Percentiles rank a stretch among this genome's conserved stretches.
Evolutionary conservation across 2,888 invertebrate genomes (phyloP).

Genomic region (Pammene aurita): DNA sequence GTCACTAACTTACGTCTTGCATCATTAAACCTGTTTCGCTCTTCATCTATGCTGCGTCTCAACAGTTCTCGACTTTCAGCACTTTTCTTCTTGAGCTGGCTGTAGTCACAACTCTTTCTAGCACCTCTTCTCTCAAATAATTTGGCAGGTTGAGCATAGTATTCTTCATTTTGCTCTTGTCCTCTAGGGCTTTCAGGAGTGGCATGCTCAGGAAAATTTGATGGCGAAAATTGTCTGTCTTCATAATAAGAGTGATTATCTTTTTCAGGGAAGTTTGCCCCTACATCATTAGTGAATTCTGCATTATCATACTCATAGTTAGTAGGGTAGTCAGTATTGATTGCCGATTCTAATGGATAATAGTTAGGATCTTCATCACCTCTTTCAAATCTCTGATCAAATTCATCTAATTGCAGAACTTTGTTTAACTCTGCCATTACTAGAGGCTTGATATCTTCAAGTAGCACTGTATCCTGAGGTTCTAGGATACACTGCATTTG

Average conservation of each 20-base stretch:
- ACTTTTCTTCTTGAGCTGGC: constrained; percentile 43
- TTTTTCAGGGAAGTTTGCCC: constrained; percentile 4
- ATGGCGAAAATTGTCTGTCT: constrained; percentile 16
- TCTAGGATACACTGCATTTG: constrained; percentile 84
- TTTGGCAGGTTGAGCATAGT: constrained; percentile 46
- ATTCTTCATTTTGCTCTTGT: constrained; percentile 7
- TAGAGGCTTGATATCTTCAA: constrained; percentile 83
- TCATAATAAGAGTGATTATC: constrained; percentile 24
- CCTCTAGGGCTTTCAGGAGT: constrained; percentile 30
- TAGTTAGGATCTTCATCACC: constrained; percentile 48
- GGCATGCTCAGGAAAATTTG: constrained; percentile 20
- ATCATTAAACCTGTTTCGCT: constrained; percentile 46
- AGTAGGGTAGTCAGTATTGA: constrained; percentile 20
- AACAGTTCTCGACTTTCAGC: constrained; percentile 45
- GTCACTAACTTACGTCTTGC: constrained; percentile 46
- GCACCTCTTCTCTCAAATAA: constrained; percentile 59
- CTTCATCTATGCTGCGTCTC: constrained; percentile 45
- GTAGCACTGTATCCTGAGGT: constrained; percentile 81
- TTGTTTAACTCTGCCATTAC: constrained; percentile 84
- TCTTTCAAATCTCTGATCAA: constrained; percentile 57
- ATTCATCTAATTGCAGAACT: constrained; percentile 76
- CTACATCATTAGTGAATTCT: constrained; percentile 3
- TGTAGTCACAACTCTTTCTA: constrained; percentile 50
- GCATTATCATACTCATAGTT: constrained; percentile 20
- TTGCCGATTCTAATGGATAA: constrained; percentile 45